phyloP scores from a whole-genome alignment of 1,140 invertebrate species.

The Drusus annulatus region DNA sequence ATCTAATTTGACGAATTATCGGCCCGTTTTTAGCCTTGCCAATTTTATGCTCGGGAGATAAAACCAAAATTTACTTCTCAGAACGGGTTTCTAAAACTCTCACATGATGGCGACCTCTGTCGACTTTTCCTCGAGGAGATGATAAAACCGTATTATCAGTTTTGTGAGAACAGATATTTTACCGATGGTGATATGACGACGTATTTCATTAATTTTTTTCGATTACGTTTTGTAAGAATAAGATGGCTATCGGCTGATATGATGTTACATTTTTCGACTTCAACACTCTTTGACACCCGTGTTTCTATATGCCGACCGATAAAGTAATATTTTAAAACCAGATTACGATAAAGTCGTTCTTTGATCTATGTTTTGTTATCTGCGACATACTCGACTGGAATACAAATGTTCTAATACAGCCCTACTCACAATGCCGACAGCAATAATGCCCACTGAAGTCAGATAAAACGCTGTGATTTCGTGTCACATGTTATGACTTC shows the following conservation, averaged over 20 bases:
- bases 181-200: slow-evolving; percentile 1
- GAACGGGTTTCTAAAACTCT: slow-evolving; percentile 7
- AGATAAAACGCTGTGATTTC: background rate
- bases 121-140: background rate
- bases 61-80: background rate
- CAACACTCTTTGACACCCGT: slow-evolving; percentile 24
- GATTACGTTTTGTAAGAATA: slow-evolving; percentile 25
- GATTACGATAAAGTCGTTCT: slow-evolving; percentile 27
- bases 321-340: slow-evolving; percentile 24
- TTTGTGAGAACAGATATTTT: slow-evolving; percentile 24
- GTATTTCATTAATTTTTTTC: background rate
- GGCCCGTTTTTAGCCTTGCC: too few species aligned
- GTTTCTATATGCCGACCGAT: slow-evolving; percentile 27
- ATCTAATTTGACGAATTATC: too few species aligned
- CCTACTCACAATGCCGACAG: slow-evolving; percentile 24
- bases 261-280: slow-evolving; percentile 17
- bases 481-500: too few species aligned
- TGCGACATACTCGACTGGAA: slow-evolving; percentile 21
- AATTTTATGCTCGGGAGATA: background rate
- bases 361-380: slow-evolving; percentile 36
- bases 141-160: background rate
- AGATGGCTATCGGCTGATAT: background rate
- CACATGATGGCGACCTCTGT: background rate
- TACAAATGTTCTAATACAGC: slow-evolving; percentile 31
- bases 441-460: background rate